Evolutionary conservation across 2,888 invertebrate genomes (phyloP).

Genomic region (Eupithecia tripunctaria): DNA sequence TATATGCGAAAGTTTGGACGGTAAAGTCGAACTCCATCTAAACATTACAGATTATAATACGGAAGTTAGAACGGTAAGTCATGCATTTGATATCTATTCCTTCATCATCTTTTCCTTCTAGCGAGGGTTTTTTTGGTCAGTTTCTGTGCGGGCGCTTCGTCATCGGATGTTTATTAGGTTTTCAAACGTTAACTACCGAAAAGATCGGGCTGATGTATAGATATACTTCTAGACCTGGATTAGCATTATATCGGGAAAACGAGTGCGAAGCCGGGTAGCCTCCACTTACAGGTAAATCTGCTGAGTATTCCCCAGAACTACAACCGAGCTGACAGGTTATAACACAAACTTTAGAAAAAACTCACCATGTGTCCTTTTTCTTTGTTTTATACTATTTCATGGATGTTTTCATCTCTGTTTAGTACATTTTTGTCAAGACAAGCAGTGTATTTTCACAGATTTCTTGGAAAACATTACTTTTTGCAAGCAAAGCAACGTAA

Average conservation of each 20-base stretch:
- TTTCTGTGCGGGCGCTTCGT: conserved; percentile 96
- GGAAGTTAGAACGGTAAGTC: conserved; percentile 30
- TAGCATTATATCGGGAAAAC: neutral
- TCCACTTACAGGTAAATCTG: neutral
- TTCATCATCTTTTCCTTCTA: conserved; percentile 97
- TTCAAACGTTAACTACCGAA: neutral
- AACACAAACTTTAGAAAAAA: neutral
- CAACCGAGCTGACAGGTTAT: neutral
- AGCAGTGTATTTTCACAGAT: conserved; percentile 3
- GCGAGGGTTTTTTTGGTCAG: conserved; percentile 97
- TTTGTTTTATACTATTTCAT: neutral
- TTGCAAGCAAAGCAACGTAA: neutral
- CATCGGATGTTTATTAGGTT: conserved; percentile 49
- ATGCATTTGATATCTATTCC: conserved; percentile 81
- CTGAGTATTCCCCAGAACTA: neutral
- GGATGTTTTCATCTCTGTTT: neutral
- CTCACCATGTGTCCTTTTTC: neutral
- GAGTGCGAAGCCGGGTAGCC: neutral
- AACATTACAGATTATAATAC: neutral
- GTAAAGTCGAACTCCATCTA: conserved; percentile 64
- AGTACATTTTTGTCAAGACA: neutral
- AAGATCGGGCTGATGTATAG: neutral
- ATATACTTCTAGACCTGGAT: neutral
- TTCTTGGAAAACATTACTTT: neutral
- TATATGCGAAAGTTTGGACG: conserved; percentile 31